Evolutionary conservation across 1,140 invertebrate species (phyloP).

Genomic region (Paracyclopina nana): DNA sequence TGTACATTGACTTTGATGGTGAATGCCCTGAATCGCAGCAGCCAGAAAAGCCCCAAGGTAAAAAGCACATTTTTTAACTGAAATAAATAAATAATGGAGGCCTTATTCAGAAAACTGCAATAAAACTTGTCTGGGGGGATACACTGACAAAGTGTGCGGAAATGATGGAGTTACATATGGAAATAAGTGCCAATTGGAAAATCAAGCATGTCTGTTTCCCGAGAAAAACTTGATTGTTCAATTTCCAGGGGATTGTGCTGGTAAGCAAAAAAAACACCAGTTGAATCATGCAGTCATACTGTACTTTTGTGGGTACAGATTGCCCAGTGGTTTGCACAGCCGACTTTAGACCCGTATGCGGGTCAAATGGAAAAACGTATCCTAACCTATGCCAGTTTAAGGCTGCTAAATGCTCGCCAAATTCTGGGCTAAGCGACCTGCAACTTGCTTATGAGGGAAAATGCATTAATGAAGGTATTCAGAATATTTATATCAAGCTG

Average conservation of each 20-base stretch:
- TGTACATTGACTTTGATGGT: not conserved
- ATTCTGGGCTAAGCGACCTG: no score
- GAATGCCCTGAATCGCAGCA: not conserved
- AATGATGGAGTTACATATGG: not conserved
- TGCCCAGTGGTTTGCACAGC: conserved; percentile 21
- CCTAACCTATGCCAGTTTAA: conserved; percentile 26
- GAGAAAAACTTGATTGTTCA: not conserved
- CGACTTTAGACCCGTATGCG: conserved; percentile 21
- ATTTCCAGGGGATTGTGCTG: not conserved
- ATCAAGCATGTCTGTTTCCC: not conserved
- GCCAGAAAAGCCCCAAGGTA: not conserved
- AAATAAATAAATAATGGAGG: not conserved
- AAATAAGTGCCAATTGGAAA: not conserved
- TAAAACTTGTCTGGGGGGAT: not conserved
- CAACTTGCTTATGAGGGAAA: no score
- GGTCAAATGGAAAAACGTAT: conserved; percentile 26
- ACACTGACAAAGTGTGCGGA: not conserved
- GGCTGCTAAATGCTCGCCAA: conserved; percentile 22
- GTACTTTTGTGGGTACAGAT: conserved; percentile 36
- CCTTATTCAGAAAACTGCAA: not conserved
- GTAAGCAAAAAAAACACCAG: not conserved
- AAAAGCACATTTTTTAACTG: not conserved
- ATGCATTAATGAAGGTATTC: no score
- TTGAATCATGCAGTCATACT: not conserved
- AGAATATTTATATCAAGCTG: no score